Evolutionary conservation across 2,888 invertebrate genomes (phyloP), one percentile per base, ranked within the genome.

Genomic region (Lithophane leautieri): DNA sequence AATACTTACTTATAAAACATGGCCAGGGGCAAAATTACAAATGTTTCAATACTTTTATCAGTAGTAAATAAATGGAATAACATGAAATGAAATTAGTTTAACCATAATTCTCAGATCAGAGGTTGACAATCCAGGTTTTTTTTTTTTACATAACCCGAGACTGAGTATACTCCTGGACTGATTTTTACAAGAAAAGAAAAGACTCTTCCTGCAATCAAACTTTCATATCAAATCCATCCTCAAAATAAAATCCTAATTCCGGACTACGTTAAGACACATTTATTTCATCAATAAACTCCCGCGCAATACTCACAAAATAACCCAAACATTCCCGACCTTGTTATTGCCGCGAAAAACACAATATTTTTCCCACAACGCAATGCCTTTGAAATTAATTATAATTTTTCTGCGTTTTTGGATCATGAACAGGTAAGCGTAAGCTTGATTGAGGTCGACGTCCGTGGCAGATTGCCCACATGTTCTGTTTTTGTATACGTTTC

Each of bases 391-490:
- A 76, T 73, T 25, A 42, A 66, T 71, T 44, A 67, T 40, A n/a
- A 66, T 63, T 74, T 82, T 78, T 79, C 42, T 75, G 40, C 79
- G 82, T 76, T 85, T 76, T 73, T 63, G 71, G 58, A 74, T 62
- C 73, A 56, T 60, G 42, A 65, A n/a, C n/a, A n/a, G n/a, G 19
- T 69, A 14, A 22, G n/a, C 25, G 47, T 42, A 47, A 22, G 42
- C 12, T 11, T 34, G 3, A 65, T 66, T 73, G 58, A 74, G 83
- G 83, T 79, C 79, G 72, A 42, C 58, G 60, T 4, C 73, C 73
- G 76, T 86, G 86, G 85, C 85, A 86, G 2, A 0, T 52, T 84
- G 86, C 85, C 86, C 66, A 19, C 73, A 34, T 78, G 56, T 7
- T 61, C 54, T 40, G 56, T 11, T 73, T 47, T 75, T 76, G 71